Evolutionary conservation across 2,797 vertebrate species (phyloP).

Genomic region (Notolabrus celidotus): DNA sequence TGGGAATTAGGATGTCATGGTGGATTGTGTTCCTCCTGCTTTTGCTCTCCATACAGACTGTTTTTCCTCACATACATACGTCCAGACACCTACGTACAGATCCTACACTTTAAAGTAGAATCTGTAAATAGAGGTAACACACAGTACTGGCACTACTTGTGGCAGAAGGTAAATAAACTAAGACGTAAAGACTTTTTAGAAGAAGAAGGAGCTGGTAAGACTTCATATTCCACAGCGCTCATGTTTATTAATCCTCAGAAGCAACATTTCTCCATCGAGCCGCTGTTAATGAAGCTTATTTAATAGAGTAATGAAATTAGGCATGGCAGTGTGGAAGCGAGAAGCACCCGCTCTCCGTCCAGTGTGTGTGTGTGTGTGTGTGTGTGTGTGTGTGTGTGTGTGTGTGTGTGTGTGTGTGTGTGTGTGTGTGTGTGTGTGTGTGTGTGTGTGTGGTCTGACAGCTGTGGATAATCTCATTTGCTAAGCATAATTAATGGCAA

Average conservation of each 20-base stretch:
- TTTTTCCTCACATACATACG: no score
- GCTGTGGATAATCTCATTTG: slow-evolving; percentile 78
- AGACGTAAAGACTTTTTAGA: neutral
- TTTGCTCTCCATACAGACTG: no score
- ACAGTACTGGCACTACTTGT: no score
- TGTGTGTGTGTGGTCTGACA: slow-evolving; percentile 70
- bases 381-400: no score
- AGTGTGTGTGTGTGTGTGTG: no score
- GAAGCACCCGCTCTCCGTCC: slow-evolving; percentile 39
- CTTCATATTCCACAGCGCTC: slow-evolving; percentile 15
- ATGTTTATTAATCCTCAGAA: slow-evolving; percentile 54
- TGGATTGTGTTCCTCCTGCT: no score
- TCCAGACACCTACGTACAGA: no score
- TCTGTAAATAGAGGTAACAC: no score
- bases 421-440: slow-evolving; percentile 13
- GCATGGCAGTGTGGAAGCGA: slow-evolving; percentile 48
- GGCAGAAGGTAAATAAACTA: neutral
- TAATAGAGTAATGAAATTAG: slow-evolving; percentile 77
- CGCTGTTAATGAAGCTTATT: slow-evolving; percentile 69
- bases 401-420: slow-evolving; percentile 3
- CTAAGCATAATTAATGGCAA: slow-evolving; percentile 73
- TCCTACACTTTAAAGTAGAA: no score
- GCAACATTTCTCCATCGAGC: slow-evolving; percentile 34
- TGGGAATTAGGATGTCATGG: no score
- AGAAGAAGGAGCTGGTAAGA: neutral